Percentiles rank a stretch among this genome's conserved stretches.
Evolutionary conservation across 1,140 invertebrate genomes (phyloP).

Genomic region (Conus betulinus): DNA sequence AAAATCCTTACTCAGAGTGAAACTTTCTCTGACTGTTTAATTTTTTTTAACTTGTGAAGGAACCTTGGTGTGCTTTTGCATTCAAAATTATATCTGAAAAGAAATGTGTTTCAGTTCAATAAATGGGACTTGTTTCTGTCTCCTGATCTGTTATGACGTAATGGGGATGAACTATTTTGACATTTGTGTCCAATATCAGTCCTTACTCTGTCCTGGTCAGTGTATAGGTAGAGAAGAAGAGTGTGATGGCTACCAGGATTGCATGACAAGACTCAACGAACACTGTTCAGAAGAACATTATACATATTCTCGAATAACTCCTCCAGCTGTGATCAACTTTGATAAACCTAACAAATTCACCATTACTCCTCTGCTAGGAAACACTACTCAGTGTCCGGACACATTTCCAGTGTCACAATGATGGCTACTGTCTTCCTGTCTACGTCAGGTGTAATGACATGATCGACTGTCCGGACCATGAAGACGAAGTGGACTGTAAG

Average conservation of each 20-base stretch:
- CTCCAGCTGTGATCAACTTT: conserved; percentile 5
- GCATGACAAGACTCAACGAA: background rate
- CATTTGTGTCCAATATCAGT: no score
- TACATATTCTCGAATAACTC: background rate
- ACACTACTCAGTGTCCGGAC: background rate
- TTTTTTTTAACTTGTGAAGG: no score
- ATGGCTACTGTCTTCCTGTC: background rate
- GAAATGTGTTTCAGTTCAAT: no score
- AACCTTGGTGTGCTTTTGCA: no score
- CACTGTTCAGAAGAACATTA: background rate
- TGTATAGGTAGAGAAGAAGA: background rate
- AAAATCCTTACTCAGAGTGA: no score
- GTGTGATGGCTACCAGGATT: background rate
- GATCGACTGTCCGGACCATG: conserved; percentile 8
- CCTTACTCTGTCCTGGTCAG: no score
- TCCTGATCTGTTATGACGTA: no score
- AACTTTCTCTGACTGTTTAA: no score
- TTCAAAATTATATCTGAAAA: no score
- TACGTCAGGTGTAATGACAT: conserved; percentile 23
- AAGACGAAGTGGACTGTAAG: conserved; percentile 13
- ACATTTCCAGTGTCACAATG: background rate
- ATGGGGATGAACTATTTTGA: no score
- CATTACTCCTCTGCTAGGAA: background rate
- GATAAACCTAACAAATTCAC: background rate
- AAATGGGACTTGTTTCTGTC: no score